Conservation (phyloP, 2,888 invertebrate genomes). For the Lochmaea crataegi region DNA sequence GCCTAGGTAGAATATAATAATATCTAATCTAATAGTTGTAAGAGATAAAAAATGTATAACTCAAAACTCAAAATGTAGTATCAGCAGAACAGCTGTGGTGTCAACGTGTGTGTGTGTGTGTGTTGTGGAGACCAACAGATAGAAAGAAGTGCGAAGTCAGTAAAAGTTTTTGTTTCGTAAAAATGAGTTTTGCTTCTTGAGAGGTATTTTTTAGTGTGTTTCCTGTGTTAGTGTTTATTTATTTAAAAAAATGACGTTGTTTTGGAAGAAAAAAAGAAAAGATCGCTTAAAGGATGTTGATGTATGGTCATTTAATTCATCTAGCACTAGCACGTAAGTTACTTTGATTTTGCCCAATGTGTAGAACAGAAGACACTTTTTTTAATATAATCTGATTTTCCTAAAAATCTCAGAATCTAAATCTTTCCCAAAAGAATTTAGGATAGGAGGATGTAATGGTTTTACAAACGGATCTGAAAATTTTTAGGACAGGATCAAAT, state of each 20-base stretch:
- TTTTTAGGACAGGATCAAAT: no score
- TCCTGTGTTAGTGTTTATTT: neutral
- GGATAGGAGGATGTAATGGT: no score
- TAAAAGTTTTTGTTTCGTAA: neutral
- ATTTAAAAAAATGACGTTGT: constrained; percentile 5
- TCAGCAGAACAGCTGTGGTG: neutral
- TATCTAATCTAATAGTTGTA: neutral
- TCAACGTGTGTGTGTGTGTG: neutral
- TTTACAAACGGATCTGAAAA: no score
- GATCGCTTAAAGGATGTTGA: constrained; percentile 13
- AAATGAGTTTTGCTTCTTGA: neutral
- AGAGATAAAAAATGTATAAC: neutral
- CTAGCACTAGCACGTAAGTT: constrained; percentile 36
- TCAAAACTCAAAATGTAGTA: neutral
- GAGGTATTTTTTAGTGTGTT: neutral
- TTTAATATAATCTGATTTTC: no score
- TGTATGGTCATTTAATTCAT: constrained; percentile 13
- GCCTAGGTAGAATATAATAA: neutral
- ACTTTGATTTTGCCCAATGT: no score
- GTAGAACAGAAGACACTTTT: no score
- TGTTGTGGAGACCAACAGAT: neutral
- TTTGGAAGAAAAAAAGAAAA: constrained; percentile 19
- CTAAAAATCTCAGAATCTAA: no score
- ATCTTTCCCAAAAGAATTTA: no score
- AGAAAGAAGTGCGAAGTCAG: neutral